These are phyloP conservation scores for Acropternis orthonyx DNA, from an alignment of 2,797 vertebrate genomes.

Conservation along the genomic window DNA sequence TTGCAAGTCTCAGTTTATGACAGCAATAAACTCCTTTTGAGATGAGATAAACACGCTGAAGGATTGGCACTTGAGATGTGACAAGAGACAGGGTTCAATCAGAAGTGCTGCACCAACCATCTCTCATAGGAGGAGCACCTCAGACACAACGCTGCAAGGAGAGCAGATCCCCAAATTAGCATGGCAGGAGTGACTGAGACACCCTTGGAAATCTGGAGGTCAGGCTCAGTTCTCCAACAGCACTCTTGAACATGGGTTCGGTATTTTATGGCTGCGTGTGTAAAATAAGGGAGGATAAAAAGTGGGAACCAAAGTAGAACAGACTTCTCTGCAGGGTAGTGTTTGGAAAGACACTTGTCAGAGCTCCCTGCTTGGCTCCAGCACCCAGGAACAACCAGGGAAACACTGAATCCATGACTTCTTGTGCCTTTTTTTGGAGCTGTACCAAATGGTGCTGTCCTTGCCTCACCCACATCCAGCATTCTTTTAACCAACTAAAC, in stretches of 20 bases:
- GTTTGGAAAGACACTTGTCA: neutral
- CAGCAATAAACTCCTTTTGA: conserved; percentile 48
- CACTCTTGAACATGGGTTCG: neutral
- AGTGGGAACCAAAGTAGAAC: neutral
- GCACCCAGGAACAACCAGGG: neutral
- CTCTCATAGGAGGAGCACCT: neutral
- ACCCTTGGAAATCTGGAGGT: neutral
- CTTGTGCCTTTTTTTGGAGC: neutral
- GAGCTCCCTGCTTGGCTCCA: neutral
- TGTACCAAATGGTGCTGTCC: neutral
- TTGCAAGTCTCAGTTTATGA: conserved; percentile 35
- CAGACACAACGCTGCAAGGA: neutral
- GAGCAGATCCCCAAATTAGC: conserved; percentile 10
- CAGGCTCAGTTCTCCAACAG: neutral
- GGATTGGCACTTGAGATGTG: conserved; percentile 44
- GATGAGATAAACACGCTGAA: conserved; percentile 31
- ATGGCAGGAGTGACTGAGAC: rapidly evolving
- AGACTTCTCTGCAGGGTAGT: neutral
- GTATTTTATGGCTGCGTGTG: neutral
- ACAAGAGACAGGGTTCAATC: conserved; percentile 22
- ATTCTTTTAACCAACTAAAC: neutral
- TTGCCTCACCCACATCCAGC: neutral
- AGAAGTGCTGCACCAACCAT: neutral
- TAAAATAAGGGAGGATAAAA: neutral
- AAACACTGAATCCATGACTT: neutral